Percentiles rank a stretch among this genome's conserved stretches.
Conservation (phyloP, 92 coral and sea anemone species). For the Epizoanthus stellaris region DNA sequence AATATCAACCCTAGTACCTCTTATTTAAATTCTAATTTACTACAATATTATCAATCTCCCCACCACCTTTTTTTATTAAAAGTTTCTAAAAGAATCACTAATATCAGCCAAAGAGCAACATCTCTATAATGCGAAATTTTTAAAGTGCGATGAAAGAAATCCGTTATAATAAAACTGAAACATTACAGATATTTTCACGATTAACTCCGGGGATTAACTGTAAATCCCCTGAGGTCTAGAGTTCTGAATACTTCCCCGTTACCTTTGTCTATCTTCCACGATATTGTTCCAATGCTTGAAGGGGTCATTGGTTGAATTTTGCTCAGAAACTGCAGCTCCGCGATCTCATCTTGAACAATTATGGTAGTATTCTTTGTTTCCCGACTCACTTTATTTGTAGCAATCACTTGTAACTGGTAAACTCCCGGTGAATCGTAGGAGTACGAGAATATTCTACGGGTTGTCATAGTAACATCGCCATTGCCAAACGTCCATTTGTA, state of each 20-base stretch:
- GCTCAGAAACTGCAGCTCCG: conserved; percentile 14
- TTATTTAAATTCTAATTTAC: no score
- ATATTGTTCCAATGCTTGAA: conserved; percentile 8
- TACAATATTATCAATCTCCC: no score
- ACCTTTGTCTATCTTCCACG: conserved; percentile 51
- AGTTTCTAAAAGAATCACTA: background rate
- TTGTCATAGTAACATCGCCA: conserved; percentile 13
- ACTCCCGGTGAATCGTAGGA: conserved; percentile 38
- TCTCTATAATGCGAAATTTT: no score
- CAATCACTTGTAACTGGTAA: conserved; percentile 36
- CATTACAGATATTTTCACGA: no score
- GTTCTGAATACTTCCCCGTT: background rate
- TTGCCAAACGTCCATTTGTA: conserved; percentile 49
- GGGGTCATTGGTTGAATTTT: background rate
- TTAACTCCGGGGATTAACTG: no score
- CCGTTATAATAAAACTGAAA: no score
- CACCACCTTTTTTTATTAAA: background rate
- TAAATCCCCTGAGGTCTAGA: no score
- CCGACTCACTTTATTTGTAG: conserved; percentile 32
- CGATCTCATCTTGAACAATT: conserved; percentile 33
- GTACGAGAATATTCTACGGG: conserved; percentile 15
- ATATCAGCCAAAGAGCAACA: no score
- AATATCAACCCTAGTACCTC: no score
- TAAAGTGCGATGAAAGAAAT: no score
- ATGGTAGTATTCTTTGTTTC: conserved; percentile 22